Conservation (phyloP, 2,888 invertebrate genomes). For the Melipona bicolor region DNA sequence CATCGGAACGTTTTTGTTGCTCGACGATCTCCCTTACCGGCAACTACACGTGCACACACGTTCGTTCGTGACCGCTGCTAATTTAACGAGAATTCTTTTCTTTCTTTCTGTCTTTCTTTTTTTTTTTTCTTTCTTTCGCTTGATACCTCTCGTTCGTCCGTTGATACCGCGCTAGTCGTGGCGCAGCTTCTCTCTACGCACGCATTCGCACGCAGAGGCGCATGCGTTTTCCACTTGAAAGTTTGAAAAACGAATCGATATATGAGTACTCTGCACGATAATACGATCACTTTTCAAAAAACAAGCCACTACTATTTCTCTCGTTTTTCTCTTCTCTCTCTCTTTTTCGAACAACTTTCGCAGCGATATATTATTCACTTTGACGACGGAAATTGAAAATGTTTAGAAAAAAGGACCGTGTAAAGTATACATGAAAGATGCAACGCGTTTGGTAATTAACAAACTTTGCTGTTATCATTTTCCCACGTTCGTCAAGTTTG, state of each 20-base stretch:
- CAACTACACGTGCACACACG: neutral
- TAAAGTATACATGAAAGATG: no score
- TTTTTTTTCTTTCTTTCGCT: neutral
- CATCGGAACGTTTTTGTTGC: neutral
- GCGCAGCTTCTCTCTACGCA: neutral
- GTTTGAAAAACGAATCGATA: conserved; percentile 73
- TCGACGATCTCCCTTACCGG: no score
- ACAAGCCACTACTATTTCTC: neutral
- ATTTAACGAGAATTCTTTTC: conserved; percentile 1
- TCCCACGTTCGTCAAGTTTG: neutral
- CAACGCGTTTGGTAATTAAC: no score
- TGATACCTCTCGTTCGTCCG: neutral
- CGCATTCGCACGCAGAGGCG: conserved; percentile 29
- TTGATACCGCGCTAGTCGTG: conserved; percentile 8
- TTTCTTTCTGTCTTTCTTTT: no score
- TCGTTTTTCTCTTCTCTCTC: no score
- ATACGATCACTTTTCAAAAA: conserved; percentile 43
- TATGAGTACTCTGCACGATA: conserved; percentile 53
- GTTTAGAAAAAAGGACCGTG: no score
- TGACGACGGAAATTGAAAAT: neutral
- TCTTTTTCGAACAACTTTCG: neutral
- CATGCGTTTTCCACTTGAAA: conserved; percentile 61
- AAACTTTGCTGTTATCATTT: neutral
- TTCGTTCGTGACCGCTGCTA: neutral
- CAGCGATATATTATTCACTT: neutral